Percentiles rank a stretch among this genome's conserved stretches.
phyloP scores from a whole-genome alignment of 2,888 invertebrate genomes.

The Hermaeophaga mercurialis region DNA sequence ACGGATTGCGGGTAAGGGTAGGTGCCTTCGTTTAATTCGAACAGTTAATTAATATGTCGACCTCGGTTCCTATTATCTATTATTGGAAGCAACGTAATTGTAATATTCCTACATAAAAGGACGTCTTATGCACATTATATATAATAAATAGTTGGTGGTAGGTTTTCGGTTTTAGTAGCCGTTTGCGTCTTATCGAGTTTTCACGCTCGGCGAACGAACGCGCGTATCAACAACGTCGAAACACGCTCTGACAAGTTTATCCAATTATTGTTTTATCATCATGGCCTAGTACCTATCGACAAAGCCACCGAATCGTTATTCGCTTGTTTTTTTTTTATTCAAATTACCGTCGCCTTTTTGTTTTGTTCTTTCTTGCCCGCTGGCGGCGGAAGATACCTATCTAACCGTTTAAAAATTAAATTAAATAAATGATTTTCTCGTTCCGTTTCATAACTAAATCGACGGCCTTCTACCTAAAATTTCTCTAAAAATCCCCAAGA shows the following conservation, averaged over 20 bases:
- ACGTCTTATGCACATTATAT: too few relatives aligned
- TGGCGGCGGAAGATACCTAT: constrained; percentile 7
- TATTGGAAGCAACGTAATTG: too few relatives aligned
- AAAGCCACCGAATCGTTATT: constrained; percentile 13
- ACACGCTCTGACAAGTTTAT: constrained; percentile 25
- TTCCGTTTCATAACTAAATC: neutral
- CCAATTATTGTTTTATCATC: constrained; percentile 25
- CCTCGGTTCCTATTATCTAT: too few relatives aligned
- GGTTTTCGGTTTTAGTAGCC: too few relatives aligned
- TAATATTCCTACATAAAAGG: too few relatives aligned
- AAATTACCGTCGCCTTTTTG: constrained; percentile 4
- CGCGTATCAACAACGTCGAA: neutral
- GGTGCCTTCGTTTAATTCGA: too few relatives aligned
- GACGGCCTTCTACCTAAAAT: too few relatives aligned
- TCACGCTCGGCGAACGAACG: neutral
- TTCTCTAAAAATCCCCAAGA: too few relatives aligned
- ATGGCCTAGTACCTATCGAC: constrained; percentile 16
- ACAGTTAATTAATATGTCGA: too few relatives aligned
- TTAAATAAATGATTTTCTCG: constrained; percentile 4
- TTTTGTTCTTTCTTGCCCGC: neutral
- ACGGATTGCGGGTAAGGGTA: too few relatives aligned
- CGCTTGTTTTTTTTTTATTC: constrained; percentile 4
- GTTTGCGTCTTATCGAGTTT: too few relatives aligned
- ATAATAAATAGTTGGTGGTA: too few relatives aligned
- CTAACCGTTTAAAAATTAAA: constrained; percentile 8